Conservation (phyloP, 2,797 vertebrate genomes). For the Sebastes umbrosus region DNA sequence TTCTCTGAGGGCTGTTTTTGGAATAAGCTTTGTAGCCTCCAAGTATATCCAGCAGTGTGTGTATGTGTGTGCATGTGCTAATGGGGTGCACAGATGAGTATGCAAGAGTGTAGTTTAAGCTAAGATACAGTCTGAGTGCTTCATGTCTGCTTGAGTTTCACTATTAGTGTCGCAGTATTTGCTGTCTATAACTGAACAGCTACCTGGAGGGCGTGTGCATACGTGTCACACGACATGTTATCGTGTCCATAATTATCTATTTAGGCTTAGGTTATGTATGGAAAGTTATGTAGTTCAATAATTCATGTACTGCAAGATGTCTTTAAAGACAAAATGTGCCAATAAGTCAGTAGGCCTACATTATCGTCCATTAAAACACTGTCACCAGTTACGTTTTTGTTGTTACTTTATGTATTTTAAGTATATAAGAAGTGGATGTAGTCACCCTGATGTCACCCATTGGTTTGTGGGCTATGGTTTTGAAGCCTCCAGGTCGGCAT, state of each 20-base stretch:
- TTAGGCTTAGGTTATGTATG: conserved; percentile 3
- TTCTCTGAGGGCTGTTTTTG: conserved; percentile 37
- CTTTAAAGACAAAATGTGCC: not conserved
- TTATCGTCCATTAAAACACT: not conserved
- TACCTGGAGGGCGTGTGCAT: not conserved
- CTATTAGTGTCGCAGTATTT: not conserved
- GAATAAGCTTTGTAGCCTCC: conserved; percentile 38
- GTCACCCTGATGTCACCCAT: too few species aligned
- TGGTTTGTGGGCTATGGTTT: too few species aligned
- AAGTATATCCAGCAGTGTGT: conserved; percentile 38
- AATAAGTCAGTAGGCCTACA: not conserved
- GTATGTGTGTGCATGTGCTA: conserved; percentile 7
- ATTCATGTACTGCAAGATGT: not conserved
- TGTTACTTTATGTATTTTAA: not conserved
- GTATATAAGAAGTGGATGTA: not conserved
- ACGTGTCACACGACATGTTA: conserved; percentile 3
- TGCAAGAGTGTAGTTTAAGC: conserved; percentile 7
- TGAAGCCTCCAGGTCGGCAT: too few species aligned
- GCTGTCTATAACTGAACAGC: conserved; percentile 13
- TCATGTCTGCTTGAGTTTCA: conserved; percentile 22
- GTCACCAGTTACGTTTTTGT: not conserved
- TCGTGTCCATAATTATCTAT: not conserved
- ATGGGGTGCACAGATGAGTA: conserved; percentile 20
- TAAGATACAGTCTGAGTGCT: not conserved
- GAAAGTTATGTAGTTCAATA: conserved; percentile 50